A percentile compares a stretch with the other conserved stretches of the same genome.
phyloP scores from a whole-genome alignment of 2,797 vertebrate species.

The Nannoperca australis region DNA sequence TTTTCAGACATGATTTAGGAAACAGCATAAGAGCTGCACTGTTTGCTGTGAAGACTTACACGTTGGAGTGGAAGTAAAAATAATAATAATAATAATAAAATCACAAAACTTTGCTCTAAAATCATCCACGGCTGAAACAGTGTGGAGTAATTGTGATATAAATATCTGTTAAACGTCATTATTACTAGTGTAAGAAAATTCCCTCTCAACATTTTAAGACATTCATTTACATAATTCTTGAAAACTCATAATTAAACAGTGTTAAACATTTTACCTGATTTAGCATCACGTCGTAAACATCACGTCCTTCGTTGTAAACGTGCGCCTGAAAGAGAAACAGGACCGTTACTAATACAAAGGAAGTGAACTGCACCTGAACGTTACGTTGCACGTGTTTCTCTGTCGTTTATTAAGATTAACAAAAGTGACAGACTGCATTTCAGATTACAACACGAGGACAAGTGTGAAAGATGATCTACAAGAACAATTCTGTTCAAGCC shows the following conservation, averaged over 20 bases:
- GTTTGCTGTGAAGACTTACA: neutral
- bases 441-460: too few relatives aligned
- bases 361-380: neutral
- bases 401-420: neutral
- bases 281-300: slow-evolving; percentile 91
- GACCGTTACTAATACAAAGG: neutral
- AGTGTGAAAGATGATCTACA: too few relatives aligned
- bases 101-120: neutral
- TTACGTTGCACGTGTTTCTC: neutral
- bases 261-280: slow-evolving; percentile 88
- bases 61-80: neutral
- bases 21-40: neutral
- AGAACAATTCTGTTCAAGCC: too few relatives aligned
- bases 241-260: neutral
- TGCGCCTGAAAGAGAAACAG: slow-evolving; percentile 84
- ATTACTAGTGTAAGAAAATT: neutral
- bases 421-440: neutral
- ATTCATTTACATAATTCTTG: neutral
- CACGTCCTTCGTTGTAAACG: slow-evolving; percentile 88
- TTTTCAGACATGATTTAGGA: neutral
- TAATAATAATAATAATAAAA: too few relatives aligned
- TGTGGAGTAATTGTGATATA: neutral
- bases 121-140: neutral
- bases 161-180: neutral
- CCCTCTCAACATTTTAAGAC: neutral